Percentiles rank a stretch among this genome's conserved stretches.
Conservation (phyloP, 1,140 invertebrate species). For the Monomorium pharaonis region DNA sequence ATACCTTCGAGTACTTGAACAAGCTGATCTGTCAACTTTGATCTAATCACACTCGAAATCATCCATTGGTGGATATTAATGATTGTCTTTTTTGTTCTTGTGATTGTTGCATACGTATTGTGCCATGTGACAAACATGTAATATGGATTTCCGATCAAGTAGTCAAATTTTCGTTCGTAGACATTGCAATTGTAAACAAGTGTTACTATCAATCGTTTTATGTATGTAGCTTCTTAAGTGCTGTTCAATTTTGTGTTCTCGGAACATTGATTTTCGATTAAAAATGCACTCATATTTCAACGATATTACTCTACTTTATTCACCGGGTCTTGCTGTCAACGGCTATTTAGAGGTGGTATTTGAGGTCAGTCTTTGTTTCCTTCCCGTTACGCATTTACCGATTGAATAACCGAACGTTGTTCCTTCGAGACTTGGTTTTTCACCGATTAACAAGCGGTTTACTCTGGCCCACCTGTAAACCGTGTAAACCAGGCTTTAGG, state of each 20-base stretch:
- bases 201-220: background rate
- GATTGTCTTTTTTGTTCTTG: background rate
- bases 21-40: constrained; percentile 15
- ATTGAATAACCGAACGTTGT: constrained; percentile 9
- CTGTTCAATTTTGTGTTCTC: background rate
- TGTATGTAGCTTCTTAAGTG: background rate
- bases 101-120: background rate
- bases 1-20: background rate
- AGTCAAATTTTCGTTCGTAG: background rate
- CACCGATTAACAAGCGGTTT: constrained; percentile 41
- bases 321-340: constrained; percentile 20
- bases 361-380: background rate
- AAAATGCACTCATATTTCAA: background rate
- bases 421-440: background rate
- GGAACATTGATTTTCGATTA: constrained; percentile 5
- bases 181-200: background rate
- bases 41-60: constrained; percentile 36
- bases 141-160: background rate
- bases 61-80: background rate
- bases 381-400: background rate
- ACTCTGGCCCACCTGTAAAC: constrained; percentile 54
- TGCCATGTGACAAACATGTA: background rate
- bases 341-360: constrained; percentile 15
- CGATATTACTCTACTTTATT: background rate
- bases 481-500: constrained; percentile 19